Evolutionary conservation across 2,797 vertebrate genomes (phyloP).

Genomic region (Phataginus tricuspis): DNA sequence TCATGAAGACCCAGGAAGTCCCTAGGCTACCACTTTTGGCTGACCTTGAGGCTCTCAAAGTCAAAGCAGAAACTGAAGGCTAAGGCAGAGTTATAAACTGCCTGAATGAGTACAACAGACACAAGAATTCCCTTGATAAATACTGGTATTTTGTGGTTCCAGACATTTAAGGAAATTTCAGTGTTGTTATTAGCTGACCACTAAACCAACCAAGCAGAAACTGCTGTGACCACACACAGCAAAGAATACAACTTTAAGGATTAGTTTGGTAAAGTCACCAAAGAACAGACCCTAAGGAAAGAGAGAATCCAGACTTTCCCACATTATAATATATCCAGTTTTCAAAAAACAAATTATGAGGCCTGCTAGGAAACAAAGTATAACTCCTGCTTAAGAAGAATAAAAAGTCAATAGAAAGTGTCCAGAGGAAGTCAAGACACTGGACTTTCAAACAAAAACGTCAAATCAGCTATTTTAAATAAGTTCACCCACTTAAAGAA

Average conservation of each 20-base stretch:
- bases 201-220: background rate
- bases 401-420: background rate
- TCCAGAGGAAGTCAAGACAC: background rate
- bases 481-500: background rate
- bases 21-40: background rate
- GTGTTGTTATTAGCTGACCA: background rate
- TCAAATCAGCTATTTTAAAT: background rate
- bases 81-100: background rate
- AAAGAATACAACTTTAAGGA: background rate
- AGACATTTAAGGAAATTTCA: conserved; percentile 23
- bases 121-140: background rate
- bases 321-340: background rate
- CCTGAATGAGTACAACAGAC: background rate
- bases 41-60: background rate
- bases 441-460: background rate
- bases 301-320: background rate
- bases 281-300: background rate
- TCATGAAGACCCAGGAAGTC: background rate
- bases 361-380: background rate
- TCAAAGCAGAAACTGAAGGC: background rate
- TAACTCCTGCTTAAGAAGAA: background rate
- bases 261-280: conserved; percentile 14
- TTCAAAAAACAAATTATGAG: background rate
- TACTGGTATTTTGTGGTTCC: background rate
- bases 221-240: background rate